Conservation (phyloP, 2,888 invertebrate species). For the Eudemis profundana region DNA sequence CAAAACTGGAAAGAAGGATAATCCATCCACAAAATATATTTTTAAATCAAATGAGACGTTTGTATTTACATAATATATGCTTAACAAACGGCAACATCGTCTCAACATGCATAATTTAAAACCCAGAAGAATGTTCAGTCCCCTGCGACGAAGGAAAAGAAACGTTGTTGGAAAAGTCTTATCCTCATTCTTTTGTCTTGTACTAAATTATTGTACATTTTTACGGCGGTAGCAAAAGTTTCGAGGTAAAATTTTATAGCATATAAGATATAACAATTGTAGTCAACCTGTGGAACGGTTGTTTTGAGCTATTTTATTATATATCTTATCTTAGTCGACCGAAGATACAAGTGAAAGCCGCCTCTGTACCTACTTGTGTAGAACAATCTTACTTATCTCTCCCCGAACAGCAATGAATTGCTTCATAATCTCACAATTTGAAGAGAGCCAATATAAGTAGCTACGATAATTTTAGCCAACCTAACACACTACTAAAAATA, state of each 20-base stretch:
- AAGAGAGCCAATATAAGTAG: too few relatives aligned
- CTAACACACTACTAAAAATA: too few relatives aligned
- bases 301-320: too few relatives aligned
- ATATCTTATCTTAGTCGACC: too few relatives aligned
- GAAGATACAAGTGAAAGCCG: too few relatives aligned
- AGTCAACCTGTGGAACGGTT: too few relatives aligned
- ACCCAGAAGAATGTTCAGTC: constrained; percentile 19
- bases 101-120: constrained; percentile 33
- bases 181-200: constrained; percentile 24
- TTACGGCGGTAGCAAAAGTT: constrained; percentile 5
- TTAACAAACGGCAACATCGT: constrained; percentile 21
- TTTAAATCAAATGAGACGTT: constrained; percentile 20
- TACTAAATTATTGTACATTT: constrained; percentile 23
- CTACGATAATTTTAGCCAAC: too few relatives aligned
- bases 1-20: constrained; percentile 2
- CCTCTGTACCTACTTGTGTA: too few relatives aligned
- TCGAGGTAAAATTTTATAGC: neutral
- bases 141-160: constrained; percentile 13
- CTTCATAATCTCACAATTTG: too few relatives aligned
- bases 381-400: too few relatives aligned
- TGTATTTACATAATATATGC: constrained; percentile 38
- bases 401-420: too few relatives aligned
- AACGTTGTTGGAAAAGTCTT: constrained; percentile 6
- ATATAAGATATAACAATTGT: too few relatives aligned
- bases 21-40: constrained; percentile 19